Evolutionary conservation across 2,797 vertebrate species (phyloP).

Genomic region (Chelidonichthys spinosus): DNA sequence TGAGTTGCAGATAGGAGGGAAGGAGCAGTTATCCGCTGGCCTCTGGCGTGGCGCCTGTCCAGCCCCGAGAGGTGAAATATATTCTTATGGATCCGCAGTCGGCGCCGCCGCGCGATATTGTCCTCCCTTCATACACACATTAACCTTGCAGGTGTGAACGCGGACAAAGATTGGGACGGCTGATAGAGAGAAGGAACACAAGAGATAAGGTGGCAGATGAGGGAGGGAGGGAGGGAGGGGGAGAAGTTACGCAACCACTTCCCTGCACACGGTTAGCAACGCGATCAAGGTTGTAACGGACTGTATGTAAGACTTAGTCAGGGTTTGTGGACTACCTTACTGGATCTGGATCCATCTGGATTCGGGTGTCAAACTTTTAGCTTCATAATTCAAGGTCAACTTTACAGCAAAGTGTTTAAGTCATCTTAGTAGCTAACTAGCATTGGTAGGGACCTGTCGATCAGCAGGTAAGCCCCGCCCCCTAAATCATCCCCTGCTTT

Average conservation of each 20-base stretch:
- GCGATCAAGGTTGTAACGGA: neutral
- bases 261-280: conserved; percentile 32
- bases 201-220: conserved; percentile 35
- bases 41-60: conserved; percentile 74
- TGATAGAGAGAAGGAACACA: conserved; percentile 37
- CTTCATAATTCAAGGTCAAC: no score
- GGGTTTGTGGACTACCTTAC: no score
- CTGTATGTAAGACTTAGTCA: no score
- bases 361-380: no score
- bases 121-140: conserved; percentile 62
- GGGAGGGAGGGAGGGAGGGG: neutral
- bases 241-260: conserved; percentile 15
- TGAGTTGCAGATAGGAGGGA: conserved; percentile 64
- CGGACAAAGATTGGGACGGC: conserved; percentile 56
- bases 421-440: no score
- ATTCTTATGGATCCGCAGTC: conserved; percentile 76
- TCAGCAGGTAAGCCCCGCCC: no score
- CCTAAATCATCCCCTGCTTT: no score
- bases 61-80: conserved; percentile 74
- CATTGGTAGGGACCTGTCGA: no score
- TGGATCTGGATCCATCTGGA: no score
- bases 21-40: conserved; percentile 68
- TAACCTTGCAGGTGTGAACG: conserved; percentile 77
- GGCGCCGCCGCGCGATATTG: conserved; percentile 56
- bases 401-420: no score